Percentiles rank a stretch among this genome's conserved stretches.
Conservation (phyloP, 2,797 vertebrate genomes). For the Semaprochilodus insignis region DNA sequence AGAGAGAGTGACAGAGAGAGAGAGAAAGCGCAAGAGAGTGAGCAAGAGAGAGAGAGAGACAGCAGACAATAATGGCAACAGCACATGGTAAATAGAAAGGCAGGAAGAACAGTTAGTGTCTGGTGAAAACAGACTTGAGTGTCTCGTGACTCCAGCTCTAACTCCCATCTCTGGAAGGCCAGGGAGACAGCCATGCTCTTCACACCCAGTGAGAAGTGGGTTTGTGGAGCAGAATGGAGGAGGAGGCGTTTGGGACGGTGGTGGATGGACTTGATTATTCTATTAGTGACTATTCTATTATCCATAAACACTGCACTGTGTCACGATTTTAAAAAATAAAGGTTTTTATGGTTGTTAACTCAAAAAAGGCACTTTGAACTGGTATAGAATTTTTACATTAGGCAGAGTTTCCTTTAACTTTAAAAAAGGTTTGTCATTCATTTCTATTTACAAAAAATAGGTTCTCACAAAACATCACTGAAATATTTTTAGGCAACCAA, state of each 20-base stretch:
- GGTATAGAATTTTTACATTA: too few relatives aligned
- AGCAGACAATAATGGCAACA: constrained; percentile 39
- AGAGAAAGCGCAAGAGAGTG: background rate
- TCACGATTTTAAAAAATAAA: background rate
- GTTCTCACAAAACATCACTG: too few relatives aligned
- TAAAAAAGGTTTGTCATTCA: too few relatives aligned
- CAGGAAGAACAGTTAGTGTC: constrained; percentile 38
- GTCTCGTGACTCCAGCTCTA: constrained; percentile 37
- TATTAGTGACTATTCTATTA: constrained; percentile 19
- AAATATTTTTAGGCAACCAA: background rate
- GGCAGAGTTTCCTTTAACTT: too few relatives aligned
- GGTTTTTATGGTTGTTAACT: too few relatives aligned
- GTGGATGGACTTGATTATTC: constrained; percentile 8
- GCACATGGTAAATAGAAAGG: constrained; percentile 45
- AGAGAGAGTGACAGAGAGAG: background rate
- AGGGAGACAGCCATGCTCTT: constrained; percentile 32
- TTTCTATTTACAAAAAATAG: too few relatives aligned
- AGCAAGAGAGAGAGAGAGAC: constrained; percentile 8
- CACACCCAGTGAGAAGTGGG: constrained; percentile 38
- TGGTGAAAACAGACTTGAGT: constrained; percentile 39
- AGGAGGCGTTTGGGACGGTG: constrained; percentile 34
- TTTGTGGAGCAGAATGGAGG: constrained; percentile 46
- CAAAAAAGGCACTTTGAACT: too few relatives aligned
- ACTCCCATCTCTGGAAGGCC: constrained; percentile 29
- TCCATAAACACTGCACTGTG: background rate